Evolutionary conservation across 2,797 vertebrate genomes (phyloP).

Genomic region (Ptychadena robeensis): DNA sequence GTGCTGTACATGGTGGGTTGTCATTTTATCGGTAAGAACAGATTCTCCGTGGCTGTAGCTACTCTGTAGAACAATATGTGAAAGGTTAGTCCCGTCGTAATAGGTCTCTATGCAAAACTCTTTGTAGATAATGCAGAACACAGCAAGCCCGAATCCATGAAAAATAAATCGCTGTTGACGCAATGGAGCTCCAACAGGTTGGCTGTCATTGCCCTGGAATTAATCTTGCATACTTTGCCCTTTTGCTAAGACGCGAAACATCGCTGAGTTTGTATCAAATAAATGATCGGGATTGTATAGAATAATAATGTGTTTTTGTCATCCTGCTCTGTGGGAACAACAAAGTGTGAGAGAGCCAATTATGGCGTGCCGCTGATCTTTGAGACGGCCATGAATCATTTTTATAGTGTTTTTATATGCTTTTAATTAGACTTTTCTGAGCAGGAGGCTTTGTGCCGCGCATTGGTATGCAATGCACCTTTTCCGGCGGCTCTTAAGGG

Average conservation of each 20-base stretch:
- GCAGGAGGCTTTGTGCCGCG: constrained; percentile 20
- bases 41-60: not conserved
- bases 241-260: constrained; percentile 51
- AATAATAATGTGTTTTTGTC: constrained; percentile 55
- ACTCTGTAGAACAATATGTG: not conserved
- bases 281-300: constrained; percentile 53
- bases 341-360: constrained; percentile 59
- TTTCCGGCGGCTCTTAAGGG: constrained; percentile 32
- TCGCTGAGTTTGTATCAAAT: constrained; percentile 46
- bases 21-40: not conserved
- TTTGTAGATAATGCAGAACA: not conserved
- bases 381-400: constrained; percentile 59
- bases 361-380: constrained; percentile 60
- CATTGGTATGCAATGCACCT: constrained; percentile 51
- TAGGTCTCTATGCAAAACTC: not conserved
- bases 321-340: constrained; percentile 57
- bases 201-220: constrained; percentile 1
- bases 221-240: constrained; percentile 35
- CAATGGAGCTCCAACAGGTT: constrained; percentile 7
- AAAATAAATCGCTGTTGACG: constrained; percentile 11
- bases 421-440: constrained; percentile 60
- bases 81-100: not conserved
- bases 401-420: constrained; percentile 63
- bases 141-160: not conserved
- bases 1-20: not conserved